Base-by-base conservation (phyloP, 2,888 invertebrate species). In the Unio pictorum region DNA sequence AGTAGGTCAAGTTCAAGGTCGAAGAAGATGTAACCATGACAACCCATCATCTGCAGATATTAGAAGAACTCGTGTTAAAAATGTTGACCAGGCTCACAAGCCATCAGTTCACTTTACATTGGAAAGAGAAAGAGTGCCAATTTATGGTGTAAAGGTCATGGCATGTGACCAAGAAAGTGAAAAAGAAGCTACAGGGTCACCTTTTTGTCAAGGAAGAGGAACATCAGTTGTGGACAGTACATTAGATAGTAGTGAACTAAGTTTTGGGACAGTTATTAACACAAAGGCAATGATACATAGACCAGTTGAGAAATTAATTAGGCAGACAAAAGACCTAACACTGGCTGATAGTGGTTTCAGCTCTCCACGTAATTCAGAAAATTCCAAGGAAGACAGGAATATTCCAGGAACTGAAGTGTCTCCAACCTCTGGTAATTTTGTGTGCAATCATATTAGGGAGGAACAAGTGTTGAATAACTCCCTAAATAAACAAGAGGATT, bases 261-360 rank as follows among this genome's bases (percentile, higher is more conserved):
- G 84, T 71, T 75, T 80, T 28, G 81, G 83, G 55, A 84, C 85
- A 20, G 84, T 86, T 18, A 70, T 82, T 30, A 58, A 80, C 64
- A 73, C 72, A 55, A 68, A 64, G 28, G 58, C 30, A 18, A n/a
- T 60, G 64, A 8, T 55, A 61, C 55, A 58, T 55, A 72, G 6
- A 64, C 26, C 58, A 26, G 60, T 56, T 15, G 76, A 80, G 28
- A 74, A 73, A 26, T 64, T 83, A 11, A 73, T 75, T 11, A 69
- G 71, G 4, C 77, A 81, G 26, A 71, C 78, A 0, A 66, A 75
- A 55, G 79, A 84, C 28, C 34, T 81, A n/a, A 75, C 75, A 54
- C 74, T 84, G 1, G 81, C 81, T 17, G 87, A 86, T 67, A 86
- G 85, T 76, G 86, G 85, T 4, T 84, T 85, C 73, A 84, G 81